Evolutionary conservation across 1,140 invertebrate species (phyloP), one percentile per base, ranked within the genome.

Genomic region (Pomacea maculata): DNA sequence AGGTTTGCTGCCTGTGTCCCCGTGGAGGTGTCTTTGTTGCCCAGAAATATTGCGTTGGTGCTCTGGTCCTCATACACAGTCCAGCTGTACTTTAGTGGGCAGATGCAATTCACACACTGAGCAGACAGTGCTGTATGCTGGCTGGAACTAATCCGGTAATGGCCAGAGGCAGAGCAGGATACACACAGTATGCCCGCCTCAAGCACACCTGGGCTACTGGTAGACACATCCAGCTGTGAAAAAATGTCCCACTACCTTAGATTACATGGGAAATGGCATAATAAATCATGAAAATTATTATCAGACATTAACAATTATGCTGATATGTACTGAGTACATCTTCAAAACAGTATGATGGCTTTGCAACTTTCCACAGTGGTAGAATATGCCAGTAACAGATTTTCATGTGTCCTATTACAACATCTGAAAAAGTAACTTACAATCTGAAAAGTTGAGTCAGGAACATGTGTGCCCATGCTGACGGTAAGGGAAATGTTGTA

Each of bases 401-500:
- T 45, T 45, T 45, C 34, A 55, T 68, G 21, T 57, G 21, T 73
- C 29, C 61, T 81, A 61, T 54, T 17, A 45, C 29, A 34, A n/a
- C 57, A 81, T 25, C 21, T n/a, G 55, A 67, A 61, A 12, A 57
- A 7, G 29, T 8, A 17, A 77, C 83, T 79, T 75, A 88, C 86
- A 29, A 65, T 82, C 70, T 85, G 84, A 29, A 75, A 65, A 17
- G 77, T 76, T 17, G 71, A 71, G 19, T 72, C 77, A 19, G 64
- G 34, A 17, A 71, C 64, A 78, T 85, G 83, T 45, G 82, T 80
- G 45, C 80, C 80, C n/a, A 70, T 29, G 29, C 7, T 45, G 52
- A 89, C 87, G 34, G 83, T 86, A 61, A 87, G 75, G 45, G 77
- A 82, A 67, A 88, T 76, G 25, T 25, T 81, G 64, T 84, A 88